Evolutionary conservation across 2,888 invertebrate genomes (phyloP), one percentile per base, ranked within the genome.

Genomic region (Cartodere bifasciata): DNA sequence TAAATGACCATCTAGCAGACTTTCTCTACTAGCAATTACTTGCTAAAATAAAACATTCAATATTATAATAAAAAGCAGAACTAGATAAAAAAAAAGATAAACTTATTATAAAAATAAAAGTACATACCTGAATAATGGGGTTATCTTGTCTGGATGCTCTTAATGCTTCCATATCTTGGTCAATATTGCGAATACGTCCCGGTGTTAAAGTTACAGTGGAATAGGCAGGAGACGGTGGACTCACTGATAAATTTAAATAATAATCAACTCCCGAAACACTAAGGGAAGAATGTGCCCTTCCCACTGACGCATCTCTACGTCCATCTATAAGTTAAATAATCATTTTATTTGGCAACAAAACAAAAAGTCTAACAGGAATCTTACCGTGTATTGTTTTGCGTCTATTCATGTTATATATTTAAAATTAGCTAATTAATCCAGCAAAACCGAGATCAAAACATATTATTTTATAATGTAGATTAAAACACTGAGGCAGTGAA

Each of bases 101-200:
- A 9, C 6, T 7, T 7, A 17, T 17, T 17, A 31, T 24, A 2
- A n/a, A 13, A 23, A 4, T 27, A 10, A 37, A 20, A 21, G 6
- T n/a, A 23, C 27, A 33, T 54, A 80, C 82, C 71, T 82, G 79
- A 37, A 85, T 63, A 53, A 81, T 84, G 2, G 85, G 85, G 62
- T 86, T 85, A 58, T 86, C 85, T 58, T 84, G 83, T 37, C 85
- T 66, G 5, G 84, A 84, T 25, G 82, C 67, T 47, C 83, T 68
- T 23, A 85, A 63, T 13, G 82, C 79, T 55, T 84, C 82, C 82
- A 85, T 84, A 52, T 85, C 85, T 59, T 81, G 79, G 48, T 82
- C 81, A 48, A 82, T 79, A 58, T 82, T 80, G 43, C 81, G 66
- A 38, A 77, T 75, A 41, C 80, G 65, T 12, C 81, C 81, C 28